Evolutionary conservation across 2,113 vertebrate species (phyloP).

Genomic region (Alouatta palliata): DNA sequence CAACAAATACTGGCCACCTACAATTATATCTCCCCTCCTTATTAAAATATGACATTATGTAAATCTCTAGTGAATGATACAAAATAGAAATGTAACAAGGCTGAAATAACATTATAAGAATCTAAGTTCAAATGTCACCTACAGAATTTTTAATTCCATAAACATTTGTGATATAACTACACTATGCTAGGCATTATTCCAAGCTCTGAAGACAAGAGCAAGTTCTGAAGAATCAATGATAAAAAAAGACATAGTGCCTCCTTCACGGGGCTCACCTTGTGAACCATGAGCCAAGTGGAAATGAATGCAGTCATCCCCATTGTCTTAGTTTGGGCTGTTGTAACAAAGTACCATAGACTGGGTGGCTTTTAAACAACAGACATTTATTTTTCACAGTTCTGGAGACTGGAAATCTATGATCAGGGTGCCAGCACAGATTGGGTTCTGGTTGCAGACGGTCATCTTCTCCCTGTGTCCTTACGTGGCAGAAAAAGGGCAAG

Average conservation of each 20-base stretch:
- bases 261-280: background rate
- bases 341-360: background rate
- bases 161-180: background rate
- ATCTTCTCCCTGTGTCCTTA: background rate
- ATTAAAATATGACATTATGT: background rate
- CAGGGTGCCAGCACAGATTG: background rate
- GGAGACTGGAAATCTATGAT: background rate
- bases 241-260: background rate
- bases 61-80: background rate
- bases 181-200: background rate
- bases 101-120: background rate
- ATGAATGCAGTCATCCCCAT: background rate
- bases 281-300: background rate
- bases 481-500: background rate
- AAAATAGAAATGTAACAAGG: background rate
- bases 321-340: background rate
- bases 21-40: background rate
- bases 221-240: background rate
- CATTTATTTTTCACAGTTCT: background rate
- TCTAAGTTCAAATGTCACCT: constrained; percentile 12
- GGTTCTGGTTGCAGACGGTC: background rate
- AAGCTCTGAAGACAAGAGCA: background rate
- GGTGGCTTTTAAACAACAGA: background rate
- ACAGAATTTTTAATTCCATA: background rate
- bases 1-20: background rate